A percentile compares a stretch with the other conserved stretches of the same genome.
phyloP scores from a whole-genome alignment of 1,140 invertebrate genomes.

The Lerema accius region DNA sequence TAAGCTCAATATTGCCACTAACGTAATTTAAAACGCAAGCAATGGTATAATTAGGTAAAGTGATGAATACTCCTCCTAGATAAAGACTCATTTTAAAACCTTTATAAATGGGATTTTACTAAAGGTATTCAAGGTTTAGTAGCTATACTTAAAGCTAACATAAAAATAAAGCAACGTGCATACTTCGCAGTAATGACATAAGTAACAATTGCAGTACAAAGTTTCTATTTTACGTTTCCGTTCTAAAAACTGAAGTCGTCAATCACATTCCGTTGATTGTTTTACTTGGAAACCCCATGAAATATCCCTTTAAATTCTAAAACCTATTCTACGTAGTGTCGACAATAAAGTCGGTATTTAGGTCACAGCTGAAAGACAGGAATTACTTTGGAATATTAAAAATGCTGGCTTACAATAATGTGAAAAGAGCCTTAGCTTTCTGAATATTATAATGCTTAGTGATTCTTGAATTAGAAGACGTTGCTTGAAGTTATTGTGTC shows the following conservation, averaged over 20 bases:
- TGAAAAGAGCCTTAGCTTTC: neutral
- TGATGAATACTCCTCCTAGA: too few species aligned
- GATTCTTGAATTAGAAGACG: too few species aligned
- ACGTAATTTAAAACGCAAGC: too few species aligned
- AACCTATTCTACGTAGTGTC: slow-evolving; percentile 16
- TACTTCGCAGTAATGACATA: neutral
- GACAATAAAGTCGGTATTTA: slow-evolving; percentile 20
- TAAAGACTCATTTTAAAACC: too few species aligned
- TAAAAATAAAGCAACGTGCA: neutral
- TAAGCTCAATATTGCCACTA: too few species aligned
- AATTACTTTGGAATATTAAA: slow-evolving; percentile 30
- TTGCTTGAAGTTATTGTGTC: too few species aligned
- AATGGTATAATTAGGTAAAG: too few species aligned
- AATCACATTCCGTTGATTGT: slow-evolving; percentile 27
- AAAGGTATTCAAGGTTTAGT: neutral
- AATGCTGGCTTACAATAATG: slow-evolving; percentile 3
- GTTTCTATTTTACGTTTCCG: slow-evolving; percentile 26
- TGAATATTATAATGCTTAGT: too few species aligned
- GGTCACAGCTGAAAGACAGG: slow-evolving; percentile 18
- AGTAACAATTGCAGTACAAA: slow-evolving; percentile 15
- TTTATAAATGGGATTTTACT: too few species aligned
- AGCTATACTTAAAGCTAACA: neutral
- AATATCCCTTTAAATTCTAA: slow-evolving; percentile 34
- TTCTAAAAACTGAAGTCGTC: slow-evolving; percentile 24
- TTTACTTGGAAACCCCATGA: slow-evolving; percentile 31